Evolutionary conservation across 2,797 vertebrate genomes (phyloP).

Genomic region (Takifugu ocellatus): DNA sequence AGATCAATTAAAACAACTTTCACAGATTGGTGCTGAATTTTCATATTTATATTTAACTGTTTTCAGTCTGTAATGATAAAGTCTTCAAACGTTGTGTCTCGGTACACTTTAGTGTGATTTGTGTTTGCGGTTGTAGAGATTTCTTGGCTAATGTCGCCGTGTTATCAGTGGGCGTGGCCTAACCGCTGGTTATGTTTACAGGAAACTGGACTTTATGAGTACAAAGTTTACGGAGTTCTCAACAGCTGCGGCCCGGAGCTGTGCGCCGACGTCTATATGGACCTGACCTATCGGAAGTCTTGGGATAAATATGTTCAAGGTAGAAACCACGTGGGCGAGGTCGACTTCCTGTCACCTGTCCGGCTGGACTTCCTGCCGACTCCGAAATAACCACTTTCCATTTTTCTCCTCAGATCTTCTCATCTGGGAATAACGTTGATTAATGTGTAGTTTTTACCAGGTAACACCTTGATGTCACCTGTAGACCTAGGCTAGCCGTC

Average conservation of each 20-base stretch:
- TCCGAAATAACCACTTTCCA: not conserved
- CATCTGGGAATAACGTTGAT: not conserved
- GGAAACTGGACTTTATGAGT: slow-evolving; percentile 86
- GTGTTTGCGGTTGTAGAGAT: too few species aligned
- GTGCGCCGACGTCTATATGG: slow-evolving; percentile 89
- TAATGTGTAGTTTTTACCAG: slow-evolving; percentile 21
- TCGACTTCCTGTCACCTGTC: too few species aligned
- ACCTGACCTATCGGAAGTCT: slow-evolving; percentile 83
- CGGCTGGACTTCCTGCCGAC: too few species aligned
- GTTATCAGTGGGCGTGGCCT: slow-evolving; percentile 23
- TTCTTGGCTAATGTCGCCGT: too few species aligned
- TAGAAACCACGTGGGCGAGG: slow-evolving; percentile 35
- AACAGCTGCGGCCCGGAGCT: slow-evolving; percentile 71
- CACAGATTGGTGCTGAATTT: not conserved
- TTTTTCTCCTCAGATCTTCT: not conserved
- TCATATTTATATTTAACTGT: not conserved
- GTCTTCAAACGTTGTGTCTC: too few species aligned
- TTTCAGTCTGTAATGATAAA: too few species aligned
- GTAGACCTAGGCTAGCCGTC: too few species aligned
- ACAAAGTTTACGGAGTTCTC: slow-evolving; percentile 85
- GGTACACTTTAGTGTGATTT: too few species aligned
- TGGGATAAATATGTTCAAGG: slow-evolving; percentile 92
- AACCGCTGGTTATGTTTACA: slow-evolving; percentile 57
- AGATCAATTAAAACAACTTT: not conserved
- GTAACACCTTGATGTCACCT: slow-evolving; percentile 35